Evolutionary conservation across 2,113 vertebrate genomes (phyloP), one percentile per base, ranked within the genome.

Genomic region (Pterocles burchelli): DNA sequence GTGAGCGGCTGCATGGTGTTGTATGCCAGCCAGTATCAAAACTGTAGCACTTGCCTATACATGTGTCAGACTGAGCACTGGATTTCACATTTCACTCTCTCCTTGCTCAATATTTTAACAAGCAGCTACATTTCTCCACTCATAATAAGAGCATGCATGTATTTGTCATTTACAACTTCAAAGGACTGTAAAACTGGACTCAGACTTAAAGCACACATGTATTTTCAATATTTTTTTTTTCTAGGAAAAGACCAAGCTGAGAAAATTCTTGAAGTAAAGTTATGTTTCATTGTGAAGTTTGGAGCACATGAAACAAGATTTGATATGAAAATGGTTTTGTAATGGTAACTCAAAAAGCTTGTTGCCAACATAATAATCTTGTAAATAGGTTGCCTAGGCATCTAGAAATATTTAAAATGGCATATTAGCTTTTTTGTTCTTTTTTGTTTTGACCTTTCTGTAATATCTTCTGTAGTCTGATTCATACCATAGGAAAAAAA

Each of bases 61-160:
- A 41, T 41, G 41, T 41, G 7, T 18, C 28, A 79, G 24, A 31
- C 4, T 62, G 36, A 77, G n/a, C 31, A 31, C 11, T 54, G 31
- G 17, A 14, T 74, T 67, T 83, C 31, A n/a, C 36, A 36, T 85
- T 78, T 75, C n/a, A 58, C 7, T 33, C 3, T 52, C 4, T 58
- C 17, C 33, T 85, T 71, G 9, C 29, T 82, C 0, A 0, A 5
- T 22, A 45, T 33, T 70, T 25, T 54, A 61, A 59, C 2, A 2
- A 70, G 21, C 2, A 3, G 9, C 12, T 12, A 33, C 7, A 36
- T 87, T 94, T 91, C 10, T 51, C 9, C 6, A 8, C 20, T 66
- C 70, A 17, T 33, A 74, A 25, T 26, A 58, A 24, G 6, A 3
- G 5, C 5, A 28, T 22, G 4, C 5, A 13, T 20, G 13, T 14